Base-by-base conservation (phyloP, 2,888 invertebrate genomes). In the Leistus spinibarbis region DNA sequence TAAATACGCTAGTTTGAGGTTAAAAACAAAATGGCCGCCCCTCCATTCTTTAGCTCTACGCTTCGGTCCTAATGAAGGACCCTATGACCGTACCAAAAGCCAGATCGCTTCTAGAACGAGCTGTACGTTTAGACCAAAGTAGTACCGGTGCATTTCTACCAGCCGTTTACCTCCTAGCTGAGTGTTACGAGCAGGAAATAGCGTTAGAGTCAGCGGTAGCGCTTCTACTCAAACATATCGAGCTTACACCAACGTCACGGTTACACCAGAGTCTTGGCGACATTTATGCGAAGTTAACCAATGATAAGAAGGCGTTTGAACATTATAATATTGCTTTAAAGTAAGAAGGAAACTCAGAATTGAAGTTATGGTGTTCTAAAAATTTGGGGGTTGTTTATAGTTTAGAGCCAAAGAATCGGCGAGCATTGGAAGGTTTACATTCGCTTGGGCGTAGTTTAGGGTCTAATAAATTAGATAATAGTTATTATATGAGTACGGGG, bases 31-130 rank as follows among this genome's bases (percentile, higher is more conserved):
- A 24, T 24, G 24, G 24, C 24, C 7, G 24, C 24, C 77, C 24
- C 7, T 3, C 24, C 77, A 76, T 76, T 79, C 77, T 87, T 87
- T 82, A 94, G 93, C 86, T 95, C 78, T 92, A 93, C 82, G 94
- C 93, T 0, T 90, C 91, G 70, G 92, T 93, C 0, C 84, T 94
- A 67, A 88, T 92, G 79, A 91, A 91, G 81, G 93, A 93, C 84
- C 88, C 90, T 1, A 85, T 88, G 23, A 87, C 87, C 24, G 85
- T 88, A 54, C 83, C 85, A 3, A 90, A 91, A 83, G 92, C 93
- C 0, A 91, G 91, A 81, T 89, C 89, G 68, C 88, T 92, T 54
- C 85, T 94, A 64, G 92, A 93, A 82, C 92, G 91, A 81, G 93
- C 94, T 0, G 85, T 95, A 64, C 88, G 89, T 76, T 88, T 91